These are phyloP conservation scores for Listrodromus nycthemerus DNA, from an alignment of 2,888 invertebrate species.

Conservation along the genomic window DNA sequence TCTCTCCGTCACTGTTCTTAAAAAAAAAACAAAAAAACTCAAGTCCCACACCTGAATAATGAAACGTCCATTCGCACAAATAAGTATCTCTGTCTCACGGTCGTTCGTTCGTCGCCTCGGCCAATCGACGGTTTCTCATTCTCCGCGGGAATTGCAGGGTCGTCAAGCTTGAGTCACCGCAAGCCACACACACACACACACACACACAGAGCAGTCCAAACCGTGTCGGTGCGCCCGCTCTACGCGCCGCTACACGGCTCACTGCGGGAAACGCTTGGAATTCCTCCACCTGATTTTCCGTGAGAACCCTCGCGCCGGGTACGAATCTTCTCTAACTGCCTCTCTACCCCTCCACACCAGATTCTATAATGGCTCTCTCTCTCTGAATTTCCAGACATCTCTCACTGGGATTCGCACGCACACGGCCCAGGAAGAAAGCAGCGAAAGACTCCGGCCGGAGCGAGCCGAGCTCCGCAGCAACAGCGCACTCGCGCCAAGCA, in stretches of 20 bases:
- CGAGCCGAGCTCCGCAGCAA: background rate
- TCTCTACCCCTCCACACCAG: too few relatives aligned
- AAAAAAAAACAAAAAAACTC: too few relatives aligned
- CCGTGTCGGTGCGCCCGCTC: background rate
- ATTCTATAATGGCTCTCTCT: too few relatives aligned
- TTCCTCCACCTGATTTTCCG: slow-evolving; percentile 57
- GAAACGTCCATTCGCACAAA: background rate
- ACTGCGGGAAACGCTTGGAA: slow-evolving; percentile 33
- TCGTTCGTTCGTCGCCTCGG: background rate
- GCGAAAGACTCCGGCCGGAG: background rate
- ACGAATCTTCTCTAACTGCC: background rate
- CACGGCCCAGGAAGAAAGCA: slow-evolving; percentile 4
- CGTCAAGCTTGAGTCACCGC: slow-evolving; percentile 39
- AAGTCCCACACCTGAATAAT: background rate
- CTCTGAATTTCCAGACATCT: slow-evolving; percentile 21
- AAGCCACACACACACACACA: background rate
- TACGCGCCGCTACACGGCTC: background rate
- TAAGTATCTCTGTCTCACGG: background rate
- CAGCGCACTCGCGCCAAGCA: slow-evolving; percentile 70
- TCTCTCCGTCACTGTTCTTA: background rate
- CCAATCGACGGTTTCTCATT: slow-evolving; percentile 28
- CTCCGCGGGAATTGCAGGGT: slow-evolving; percentile 20
- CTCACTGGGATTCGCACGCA: slow-evolving; percentile 23
- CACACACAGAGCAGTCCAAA: background rate
- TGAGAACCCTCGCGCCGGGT: slow-evolving; percentile 35